Percentiles rank a stretch among this genome's conserved stretches.
Conservation (phyloP, 2,888 invertebrate species). For the Gastrophysa polygoni region DNA sequence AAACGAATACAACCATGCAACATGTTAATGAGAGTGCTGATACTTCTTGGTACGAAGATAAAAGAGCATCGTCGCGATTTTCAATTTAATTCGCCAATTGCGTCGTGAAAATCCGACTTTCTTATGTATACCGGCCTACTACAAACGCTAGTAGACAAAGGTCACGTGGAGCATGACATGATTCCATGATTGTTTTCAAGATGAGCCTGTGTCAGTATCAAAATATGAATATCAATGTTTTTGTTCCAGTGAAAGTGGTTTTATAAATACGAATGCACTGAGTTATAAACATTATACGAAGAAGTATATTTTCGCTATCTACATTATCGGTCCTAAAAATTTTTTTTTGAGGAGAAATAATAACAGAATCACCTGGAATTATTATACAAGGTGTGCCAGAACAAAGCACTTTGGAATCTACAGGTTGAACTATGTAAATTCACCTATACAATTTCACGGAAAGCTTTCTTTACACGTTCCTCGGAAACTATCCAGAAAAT, state of each 20-base stretch:
- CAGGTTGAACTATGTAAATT: no score
- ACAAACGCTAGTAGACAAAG: not conserved
- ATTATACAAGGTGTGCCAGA: no score
- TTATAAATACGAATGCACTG: no score
- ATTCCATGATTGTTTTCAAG: not conserved
- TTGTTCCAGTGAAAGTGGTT: not conserved
- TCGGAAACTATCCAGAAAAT: no score
- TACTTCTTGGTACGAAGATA: conserved; percentile 23
- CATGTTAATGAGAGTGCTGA: conserved; percentile 19
- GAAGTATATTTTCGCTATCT: no score
- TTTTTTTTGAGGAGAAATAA: no score
- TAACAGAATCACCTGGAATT: no score
- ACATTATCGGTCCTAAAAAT: no score
- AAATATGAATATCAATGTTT: not conserved
- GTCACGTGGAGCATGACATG: not conserved
- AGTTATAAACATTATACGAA: no score
- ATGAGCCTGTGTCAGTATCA: not conserved
- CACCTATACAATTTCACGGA: no score
- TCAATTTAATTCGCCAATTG: not conserved
- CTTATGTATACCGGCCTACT: not conserved
- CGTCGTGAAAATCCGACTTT: not conserved
- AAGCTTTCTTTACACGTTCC: no score
- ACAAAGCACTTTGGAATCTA: no score
- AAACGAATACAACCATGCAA: conserved; percentile 13
- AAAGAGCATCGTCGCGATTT: conserved; percentile 4